Conservation (phyloP, 92 coral and sea anemone genomes). For the Umimayanthus chanpuru region DNA sequence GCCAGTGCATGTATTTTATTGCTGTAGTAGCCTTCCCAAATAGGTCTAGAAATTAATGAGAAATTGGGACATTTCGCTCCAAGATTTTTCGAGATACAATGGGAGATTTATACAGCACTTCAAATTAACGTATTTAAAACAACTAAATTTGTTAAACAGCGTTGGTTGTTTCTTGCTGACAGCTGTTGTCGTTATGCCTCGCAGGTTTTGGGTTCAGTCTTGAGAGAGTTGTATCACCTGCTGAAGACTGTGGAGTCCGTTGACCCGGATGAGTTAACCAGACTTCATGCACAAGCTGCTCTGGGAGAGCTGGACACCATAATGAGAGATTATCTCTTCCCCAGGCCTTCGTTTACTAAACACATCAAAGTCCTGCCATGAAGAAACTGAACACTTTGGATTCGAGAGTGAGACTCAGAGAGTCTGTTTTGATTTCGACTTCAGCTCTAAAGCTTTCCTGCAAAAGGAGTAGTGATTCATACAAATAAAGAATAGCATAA, state of each 20-base stretch:
- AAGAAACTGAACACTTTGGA: background rate
- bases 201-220: conserved; percentile 75
- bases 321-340: conserved; percentile 86
- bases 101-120: too few relatives aligned
- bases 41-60: too few relatives aligned
- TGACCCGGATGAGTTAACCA: conserved; percentile 76
- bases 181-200: background rate
- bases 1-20: too few relatives aligned
- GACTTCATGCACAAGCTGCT: conserved; percentile 80
- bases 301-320: conserved; percentile 79
- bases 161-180: background rate
- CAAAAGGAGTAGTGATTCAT: too few relatives aligned
- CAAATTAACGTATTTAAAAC: too few relatives aligned
- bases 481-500: too few relatives aligned
- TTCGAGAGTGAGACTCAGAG: too few relatives aligned
- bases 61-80: too few relatives aligned
- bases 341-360: conserved; percentile 74
- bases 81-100: too few relatives aligned
- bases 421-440: too few relatives aligned
- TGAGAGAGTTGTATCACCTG: conserved; percentile 83
- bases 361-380: conserved; percentile 79
- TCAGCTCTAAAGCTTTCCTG: too few relatives aligned
- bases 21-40: too few relatives aligned
- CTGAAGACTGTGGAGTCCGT: conserved; percentile 77
- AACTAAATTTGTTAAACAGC: background rate